phyloP scores from a whole-genome alignment of 2,888 invertebrate species.

The Notodonta ziczac region DNA sequence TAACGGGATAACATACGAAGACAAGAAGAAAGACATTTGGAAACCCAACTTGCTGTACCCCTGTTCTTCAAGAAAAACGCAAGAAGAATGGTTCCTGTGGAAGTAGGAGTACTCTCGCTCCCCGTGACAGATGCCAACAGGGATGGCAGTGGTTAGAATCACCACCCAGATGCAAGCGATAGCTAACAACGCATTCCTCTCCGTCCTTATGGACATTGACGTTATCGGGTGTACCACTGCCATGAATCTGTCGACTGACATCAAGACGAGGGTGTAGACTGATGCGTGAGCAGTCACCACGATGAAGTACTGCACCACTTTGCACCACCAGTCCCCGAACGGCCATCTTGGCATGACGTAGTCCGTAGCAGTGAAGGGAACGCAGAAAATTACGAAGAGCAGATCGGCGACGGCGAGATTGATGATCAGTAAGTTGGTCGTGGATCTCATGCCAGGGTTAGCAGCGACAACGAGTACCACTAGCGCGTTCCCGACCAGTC shows the following conservation, averaged over 20 bases:
- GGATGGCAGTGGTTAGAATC: slow-evolving; percentile 91
- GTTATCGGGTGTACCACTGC: slow-evolving; percentile 97
- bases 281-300: slow-evolving; percentile 97
- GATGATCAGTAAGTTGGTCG: slow-evolving; percentile 96
- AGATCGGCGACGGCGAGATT: slow-evolving; percentile 96
- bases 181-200: slow-evolving; percentile 91
- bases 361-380: slow-evolving; percentile 96
- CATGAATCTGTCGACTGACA: slow-evolving; percentile 96
- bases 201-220: slow-evolving; percentile 93
- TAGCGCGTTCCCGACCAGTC: slow-evolving; percentile 94
- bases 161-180: slow-evolving; percentile 92
- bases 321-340: slow-evolving; percentile 95
- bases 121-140: slow-evolving; percentile 91
- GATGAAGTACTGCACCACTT: slow-evolving; percentile 95
- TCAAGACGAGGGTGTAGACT: slow-evolving; percentile 96
- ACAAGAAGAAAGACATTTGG: slow-evolving; percentile 93
- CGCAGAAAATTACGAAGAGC: slow-evolving; percentile 96
- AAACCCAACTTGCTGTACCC: slow-evolving; percentile 86
- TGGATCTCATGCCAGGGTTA: slow-evolving; percentile 96
- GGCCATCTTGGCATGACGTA: slow-evolving; percentile 96
- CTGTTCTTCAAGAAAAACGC: slow-evolving; percentile 87
- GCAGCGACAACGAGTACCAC: slow-evolving; percentile 95
- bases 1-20: slow-evolving; percentile 95
- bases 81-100: slow-evolving; percentile 87
- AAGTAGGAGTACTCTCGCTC: slow-evolving; percentile 88